These are phyloP conservation scores for Hydroisotoma schaefferi DNA, from an alignment of 2,888 invertebrate genomes.

Conservation along the genomic window DNA sequence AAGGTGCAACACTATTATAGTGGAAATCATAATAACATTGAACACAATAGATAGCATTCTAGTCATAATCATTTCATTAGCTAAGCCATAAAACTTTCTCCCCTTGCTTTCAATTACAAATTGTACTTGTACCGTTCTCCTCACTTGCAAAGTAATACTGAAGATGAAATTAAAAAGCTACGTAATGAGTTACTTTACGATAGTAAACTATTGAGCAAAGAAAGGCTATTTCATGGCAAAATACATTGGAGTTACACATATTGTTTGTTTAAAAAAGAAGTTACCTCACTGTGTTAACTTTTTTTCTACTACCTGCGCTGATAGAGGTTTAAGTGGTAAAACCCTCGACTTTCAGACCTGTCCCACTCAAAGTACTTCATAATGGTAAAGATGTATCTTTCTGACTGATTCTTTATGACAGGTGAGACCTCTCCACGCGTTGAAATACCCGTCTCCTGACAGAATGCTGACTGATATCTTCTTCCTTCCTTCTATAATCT, in stretches of 20 bases:
- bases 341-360: slow-evolving; percentile 5
- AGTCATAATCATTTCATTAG: no score
- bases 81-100: neutral
- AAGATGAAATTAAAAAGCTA: neutral
- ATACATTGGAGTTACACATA: slow-evolving; percentile 8
- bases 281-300: slow-evolving; percentile 4
- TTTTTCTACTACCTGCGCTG: slow-evolving; percentile 9
- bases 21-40: no score
- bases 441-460: slow-evolving; percentile 8
- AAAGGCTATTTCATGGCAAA: slow-evolving; percentile 6
- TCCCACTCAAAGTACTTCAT: neutral
- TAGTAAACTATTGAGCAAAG: slow-evolving; percentile 1
- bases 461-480: neutral
- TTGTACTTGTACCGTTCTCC: neutral
- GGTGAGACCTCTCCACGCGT: neutral
- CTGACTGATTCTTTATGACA: slow-evolving; percentile 1
- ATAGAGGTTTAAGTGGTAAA: neutral
- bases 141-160: neutral
- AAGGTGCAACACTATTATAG: no score
- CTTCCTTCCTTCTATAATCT: neutral
- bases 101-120: neutral
- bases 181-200: neutral
- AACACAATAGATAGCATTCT: no score
- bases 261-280: slow-evolving; percentile 2
- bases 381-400: neutral